Evolutionary conservation across 2,888 invertebrate species (phyloP), one percentile per base, ranked within the genome.

Genomic region (Meandrusa payeni): DNA sequence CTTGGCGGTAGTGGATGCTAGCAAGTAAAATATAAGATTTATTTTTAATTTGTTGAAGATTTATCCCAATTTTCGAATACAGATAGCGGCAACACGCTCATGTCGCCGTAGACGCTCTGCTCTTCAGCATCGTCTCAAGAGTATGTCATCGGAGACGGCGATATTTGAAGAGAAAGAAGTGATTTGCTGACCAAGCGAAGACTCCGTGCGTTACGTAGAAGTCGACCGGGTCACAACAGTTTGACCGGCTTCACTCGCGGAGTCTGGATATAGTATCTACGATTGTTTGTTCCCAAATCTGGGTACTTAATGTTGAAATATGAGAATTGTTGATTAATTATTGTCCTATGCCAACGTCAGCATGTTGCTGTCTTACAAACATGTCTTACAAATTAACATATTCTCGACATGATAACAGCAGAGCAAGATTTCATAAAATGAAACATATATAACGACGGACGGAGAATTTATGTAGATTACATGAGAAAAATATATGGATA

Each of bases 111-210:
- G 93, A 34, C 90, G 94, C 7, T 94, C 94, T 6, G 93, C 94
- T 42, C 88, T 95, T 17, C 94, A 95, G 72, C 94, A 94, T 55
- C 90, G 94, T 2, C 90, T 95, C 48, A 94, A 94, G 71, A 94
- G 94, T 55, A 88, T 95, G 37, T 94, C 94, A 45, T 93, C 93
- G 15, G 95, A 95, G 79, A 94, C 95, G 54, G 94, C 94, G 52
- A 94, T 94, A 51, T 91, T 95, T 63, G 95, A 94, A 62, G 94
- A 94, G 64, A 95, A 95, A 78, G 95, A 95, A 80, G 94, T 95
- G 88, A 95, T 95, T 91, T 95, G 95, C 95, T 96, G 96, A 96
- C 95, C 95, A 91, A 95, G 93, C 93, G 95, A 95, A 91, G 94
- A 94, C 94, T 95, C 95, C 93, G 95, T 95, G 89, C 94, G 95